These are phyloP conservation scores for Glossosoma conforme DNA, from an alignment of 1,140 invertebrate species.

Conservation along the genomic window DNA sequence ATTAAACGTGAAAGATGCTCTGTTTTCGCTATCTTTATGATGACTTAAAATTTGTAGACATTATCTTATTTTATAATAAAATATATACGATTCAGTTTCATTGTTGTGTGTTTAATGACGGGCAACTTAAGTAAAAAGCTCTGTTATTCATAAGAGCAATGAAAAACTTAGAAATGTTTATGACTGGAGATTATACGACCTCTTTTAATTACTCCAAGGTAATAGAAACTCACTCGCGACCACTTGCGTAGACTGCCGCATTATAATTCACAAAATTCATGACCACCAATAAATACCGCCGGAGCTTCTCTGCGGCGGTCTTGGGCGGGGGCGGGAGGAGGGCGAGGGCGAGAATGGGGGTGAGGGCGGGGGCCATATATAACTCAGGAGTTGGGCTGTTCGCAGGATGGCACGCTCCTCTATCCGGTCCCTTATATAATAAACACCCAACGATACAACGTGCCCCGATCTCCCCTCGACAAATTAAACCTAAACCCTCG, in stretches of 20 bases:
- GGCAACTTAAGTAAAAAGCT: slow-evolving; percentile 7
- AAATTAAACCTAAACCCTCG: neutral
- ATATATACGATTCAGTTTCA: too few species aligned
- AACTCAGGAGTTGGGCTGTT: slow-evolving; percentile 26
- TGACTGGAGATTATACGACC: slow-evolving; percentile 9
- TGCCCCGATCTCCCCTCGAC: slow-evolving; percentile 5
- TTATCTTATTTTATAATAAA: too few species aligned
- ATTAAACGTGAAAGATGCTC: too few species aligned
- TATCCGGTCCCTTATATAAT: slow-evolving; percentile 31
- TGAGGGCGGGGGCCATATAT: slow-evolving; percentile 24
- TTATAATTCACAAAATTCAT: slow-evolving; percentile 34
- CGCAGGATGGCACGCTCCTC: slow-evolving; percentile 17
- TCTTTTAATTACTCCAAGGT: slow-evolving; percentile 18
- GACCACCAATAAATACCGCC: slow-evolving; percentile 31
- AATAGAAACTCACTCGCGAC: slow-evolving; percentile 8
- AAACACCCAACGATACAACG: slow-evolving; percentile 28
- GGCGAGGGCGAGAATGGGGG: too few species aligned
- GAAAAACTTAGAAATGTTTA: too few species aligned
- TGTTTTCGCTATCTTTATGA: too few species aligned
- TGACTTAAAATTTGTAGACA: too few species aligned
- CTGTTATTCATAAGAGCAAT: too few species aligned
- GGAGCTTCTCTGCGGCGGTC: neutral
- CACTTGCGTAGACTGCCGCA: slow-evolving; percentile 11
- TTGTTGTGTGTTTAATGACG: slow-evolving; percentile 5
- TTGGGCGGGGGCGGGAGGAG: neutral